Evolutionary conservation across 2,113 vertebrate species (phyloP).

Genomic region (Cebidichthys violaceus): DNA sequence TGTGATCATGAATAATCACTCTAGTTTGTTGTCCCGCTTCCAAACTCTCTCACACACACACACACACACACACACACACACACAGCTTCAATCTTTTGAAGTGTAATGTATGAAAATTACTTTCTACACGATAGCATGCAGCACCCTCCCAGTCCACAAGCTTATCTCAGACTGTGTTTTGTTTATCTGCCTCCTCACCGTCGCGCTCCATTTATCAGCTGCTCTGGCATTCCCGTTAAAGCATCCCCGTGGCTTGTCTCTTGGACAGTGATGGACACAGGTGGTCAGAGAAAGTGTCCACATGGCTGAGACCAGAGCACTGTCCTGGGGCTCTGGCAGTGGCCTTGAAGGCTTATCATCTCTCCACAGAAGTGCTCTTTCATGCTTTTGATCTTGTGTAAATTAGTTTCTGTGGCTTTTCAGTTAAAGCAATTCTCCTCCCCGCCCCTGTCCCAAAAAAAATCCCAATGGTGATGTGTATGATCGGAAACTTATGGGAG

Average conservation of each 20-base stretch:
- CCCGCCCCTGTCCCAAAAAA: conserved; percentile 53
- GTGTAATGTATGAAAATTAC: conserved; percentile 65
- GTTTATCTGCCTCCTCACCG: conserved; percentile 68
- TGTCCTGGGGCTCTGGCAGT: conserved; percentile 64
- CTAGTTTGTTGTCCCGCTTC: conserved; percentile 10
- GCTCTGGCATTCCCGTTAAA: conserved; percentile 57
- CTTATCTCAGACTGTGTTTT: conserved; percentile 60
- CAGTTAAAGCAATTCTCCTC: conserved; percentile 65
- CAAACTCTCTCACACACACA: not conserved
- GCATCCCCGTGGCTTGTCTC: conserved; percentile 55
- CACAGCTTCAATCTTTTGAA: conserved; percentile 41
- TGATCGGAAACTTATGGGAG: conserved; percentile 60
- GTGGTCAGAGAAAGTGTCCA: conserved; percentile 69
- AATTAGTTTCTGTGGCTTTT: conserved; percentile 76
- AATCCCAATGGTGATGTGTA: conserved; percentile 55
- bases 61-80: conserved; percentile 13
- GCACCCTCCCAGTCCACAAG: conserved; percentile 18
- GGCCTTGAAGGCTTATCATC: conserved; percentile 80
- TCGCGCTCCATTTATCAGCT: conserved; percentile 69
- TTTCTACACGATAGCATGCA: conserved; percentile 38
- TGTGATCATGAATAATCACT: conserved; percentile 31
- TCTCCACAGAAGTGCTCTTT: conserved; percentile 79
- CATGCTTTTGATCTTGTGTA: conserved; percentile 80
- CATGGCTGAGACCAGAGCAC: conserved; percentile 54
- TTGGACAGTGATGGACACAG: conserved; percentile 75